Evolutionary conservation across 2,888 invertebrate genomes (phyloP).

Genomic region (Isoperla grammatica): DNA sequence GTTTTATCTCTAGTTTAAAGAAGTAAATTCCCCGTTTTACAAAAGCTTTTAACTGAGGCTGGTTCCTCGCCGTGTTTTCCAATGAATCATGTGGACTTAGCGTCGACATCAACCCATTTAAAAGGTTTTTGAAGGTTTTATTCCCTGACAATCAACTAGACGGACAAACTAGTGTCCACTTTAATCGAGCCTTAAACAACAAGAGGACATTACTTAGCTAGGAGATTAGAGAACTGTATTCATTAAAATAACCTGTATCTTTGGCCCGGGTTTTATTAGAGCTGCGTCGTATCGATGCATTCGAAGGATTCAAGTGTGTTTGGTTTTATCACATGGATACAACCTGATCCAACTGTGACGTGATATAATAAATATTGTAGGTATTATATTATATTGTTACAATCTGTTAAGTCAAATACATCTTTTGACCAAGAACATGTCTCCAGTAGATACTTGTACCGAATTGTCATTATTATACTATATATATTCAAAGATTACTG

Average conservation of each 20-base stretch:
- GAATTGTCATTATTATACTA: too few species aligned
- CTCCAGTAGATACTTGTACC: too few species aligned
- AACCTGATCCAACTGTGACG: too few species aligned
- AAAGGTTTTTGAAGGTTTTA: slow-evolving; percentile 12
- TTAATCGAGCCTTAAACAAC: slow-evolving; percentile 1
- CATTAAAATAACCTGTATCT: not conserved
- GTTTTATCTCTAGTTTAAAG: slow-evolving; percentile 2
- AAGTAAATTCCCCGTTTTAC: slow-evolving; percentile 14
- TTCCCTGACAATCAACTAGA: not conserved
- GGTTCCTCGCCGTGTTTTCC: slow-evolving; percentile 9
- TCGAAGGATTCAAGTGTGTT: too few species aligned
- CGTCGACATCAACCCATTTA: not conserved
- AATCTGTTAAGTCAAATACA: too few species aligned
- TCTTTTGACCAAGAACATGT: too few species aligned
- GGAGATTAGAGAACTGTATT: not conserved
- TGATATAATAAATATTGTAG: too few species aligned
- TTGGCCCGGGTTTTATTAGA: too few species aligned
- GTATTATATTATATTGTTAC: too few species aligned
- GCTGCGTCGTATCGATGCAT: too few species aligned
- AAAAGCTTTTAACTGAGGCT: slow-evolving; percentile 15
- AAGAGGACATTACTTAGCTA: not conserved
- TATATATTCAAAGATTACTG: too few species aligned
- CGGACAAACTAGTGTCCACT: slow-evolving; percentile 5
- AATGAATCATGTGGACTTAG: not conserved
- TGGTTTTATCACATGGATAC: too few species aligned